A percentile compares a stretch with the other conserved stretches of the same genome.
These are phyloP conservation scores for Neoniphon sammara DNA, from an alignment of 2,797 vertebrate genomes.

Conservation along the genomic window DNA sequence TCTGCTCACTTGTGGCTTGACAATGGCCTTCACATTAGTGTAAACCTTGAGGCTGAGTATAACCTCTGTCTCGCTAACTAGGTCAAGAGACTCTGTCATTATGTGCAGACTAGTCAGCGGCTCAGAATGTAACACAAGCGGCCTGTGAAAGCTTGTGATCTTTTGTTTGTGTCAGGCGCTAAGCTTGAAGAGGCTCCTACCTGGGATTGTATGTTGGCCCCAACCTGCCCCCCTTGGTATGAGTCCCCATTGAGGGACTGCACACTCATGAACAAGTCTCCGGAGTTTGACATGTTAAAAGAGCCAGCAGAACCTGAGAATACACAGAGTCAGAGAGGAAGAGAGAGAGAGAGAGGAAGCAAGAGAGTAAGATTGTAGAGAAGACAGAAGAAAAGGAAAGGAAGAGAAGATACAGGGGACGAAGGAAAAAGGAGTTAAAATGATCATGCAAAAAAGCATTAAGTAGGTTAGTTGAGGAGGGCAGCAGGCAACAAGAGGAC, in stretches of 20 bases:
- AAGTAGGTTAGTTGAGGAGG: conserved; percentile 74
- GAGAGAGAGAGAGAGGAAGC: conserved; percentile 59
- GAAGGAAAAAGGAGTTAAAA: conserved; percentile 78
- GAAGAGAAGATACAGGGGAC: conserved; percentile 55
- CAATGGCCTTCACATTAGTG: conserved; percentile 73
- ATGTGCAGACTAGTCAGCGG: conserved; percentile 48
- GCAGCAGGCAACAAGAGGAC: conserved; percentile 30
- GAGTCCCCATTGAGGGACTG: conserved; percentile 99
- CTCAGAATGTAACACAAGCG: conserved; percentile 25
- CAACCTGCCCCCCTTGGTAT: conserved; percentile 99
- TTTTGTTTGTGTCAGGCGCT: conserved; percentile 34
- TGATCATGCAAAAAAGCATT: conserved; percentile 79
- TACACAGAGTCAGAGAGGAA: conserved; percentile 84
- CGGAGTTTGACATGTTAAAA: conserved; percentile 99
- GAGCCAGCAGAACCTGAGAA: conserved; percentile 99
- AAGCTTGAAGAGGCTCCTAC: conserved; percentile 82
- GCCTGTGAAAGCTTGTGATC: conserved; percentile 21
- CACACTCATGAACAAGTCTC: conserved; percentile 99
- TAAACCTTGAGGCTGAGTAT: conserved; percentile 64
- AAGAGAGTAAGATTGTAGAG: conserved; percentile 28
- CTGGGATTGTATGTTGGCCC: conserved; percentile 99
- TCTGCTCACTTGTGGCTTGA: conserved; percentile 76
- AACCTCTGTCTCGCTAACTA: conserved; percentile 69
- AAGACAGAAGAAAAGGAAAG: conserved; percentile 32
- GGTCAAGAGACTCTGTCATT: conserved; percentile 61